phyloP scores from a whole-genome alignment of 2,888 invertebrate genomes.

The Siphonodentalium dalli region DNA sequence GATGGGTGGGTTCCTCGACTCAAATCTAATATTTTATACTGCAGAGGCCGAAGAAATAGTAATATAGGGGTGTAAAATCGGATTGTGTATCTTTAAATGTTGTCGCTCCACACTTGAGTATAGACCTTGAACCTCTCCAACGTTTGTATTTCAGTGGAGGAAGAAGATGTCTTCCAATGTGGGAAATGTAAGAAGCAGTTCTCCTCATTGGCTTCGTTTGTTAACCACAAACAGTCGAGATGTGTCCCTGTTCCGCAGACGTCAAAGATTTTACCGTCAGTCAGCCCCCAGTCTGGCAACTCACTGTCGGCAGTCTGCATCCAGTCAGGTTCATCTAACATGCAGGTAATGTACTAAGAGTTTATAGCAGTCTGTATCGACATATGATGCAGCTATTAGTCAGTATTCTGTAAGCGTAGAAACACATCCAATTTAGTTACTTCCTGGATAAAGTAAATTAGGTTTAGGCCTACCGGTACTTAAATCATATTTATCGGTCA shows the following conservation, averaged over 20 bases:
- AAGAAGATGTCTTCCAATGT: conserved; percentile 76
- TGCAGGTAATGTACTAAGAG: conserved; percentile 3
- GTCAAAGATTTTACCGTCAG: conserved; percentile 5
- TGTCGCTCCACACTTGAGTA: not conserved
- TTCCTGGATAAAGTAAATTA: too few relatives aligned
- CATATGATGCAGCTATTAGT: too few relatives aligned
- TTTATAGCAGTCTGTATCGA: conserved; percentile 17
- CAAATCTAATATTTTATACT: too few relatives aligned
- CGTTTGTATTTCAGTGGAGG: conserved; percentile 65
- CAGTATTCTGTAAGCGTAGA: too few relatives aligned
- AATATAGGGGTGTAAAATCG: not conserved
- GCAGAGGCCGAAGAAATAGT: too few relatives aligned
- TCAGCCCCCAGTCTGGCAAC: conserved; percentile 27
- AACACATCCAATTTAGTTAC: too few relatives aligned
- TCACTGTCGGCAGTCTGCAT: conserved; percentile 31
- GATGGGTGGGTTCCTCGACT: too few relatives aligned
- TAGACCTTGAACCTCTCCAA: too few relatives aligned
- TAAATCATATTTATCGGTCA: too few relatives aligned
- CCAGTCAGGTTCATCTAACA: not conserved
- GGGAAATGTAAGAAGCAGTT: conserved; percentile 75
- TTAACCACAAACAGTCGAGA: conserved; percentile 70
- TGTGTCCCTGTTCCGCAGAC: conserved; percentile 27
- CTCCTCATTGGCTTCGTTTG: conserved; percentile 70
- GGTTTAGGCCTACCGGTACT: too few relatives aligned
- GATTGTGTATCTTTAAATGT: too few relatives aligned